These are phyloP conservation scores for Acrocyrtus sp. DNA, from an alignment of 2,888 invertebrate genomes.

Conservation along the genomic window DNA sequence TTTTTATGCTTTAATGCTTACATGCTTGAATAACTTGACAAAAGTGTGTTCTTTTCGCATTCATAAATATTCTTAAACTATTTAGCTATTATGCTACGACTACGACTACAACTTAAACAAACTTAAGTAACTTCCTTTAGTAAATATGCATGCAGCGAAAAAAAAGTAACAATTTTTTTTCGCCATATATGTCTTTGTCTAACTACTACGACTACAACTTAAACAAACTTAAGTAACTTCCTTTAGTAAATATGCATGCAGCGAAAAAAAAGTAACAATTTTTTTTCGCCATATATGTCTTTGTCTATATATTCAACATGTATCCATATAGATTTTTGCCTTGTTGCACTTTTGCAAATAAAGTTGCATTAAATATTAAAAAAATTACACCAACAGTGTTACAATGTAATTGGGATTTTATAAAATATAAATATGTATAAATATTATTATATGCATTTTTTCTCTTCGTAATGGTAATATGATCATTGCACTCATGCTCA, in stretches of 20 bases:
- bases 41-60: neutral
- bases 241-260: constrained; percentile 9
- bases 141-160: neutral
- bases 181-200: no score
- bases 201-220: neutral
- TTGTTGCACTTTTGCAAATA: neutral
- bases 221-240: constrained; percentile 48
- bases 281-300: no score
- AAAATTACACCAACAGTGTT: no score
- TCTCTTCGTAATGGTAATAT: constrained; percentile 20
- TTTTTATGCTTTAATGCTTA: no score
- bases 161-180: no score
- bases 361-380: neutral
- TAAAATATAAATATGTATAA: neutral
- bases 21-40: no score
- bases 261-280: no score
- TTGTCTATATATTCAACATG: no score
- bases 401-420: no score
- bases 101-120: neutral
- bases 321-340: neutral
- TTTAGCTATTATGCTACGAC: no score
- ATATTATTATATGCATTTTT: no score
- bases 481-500: constrained; percentile 32
- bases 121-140: constrained; percentile 51
- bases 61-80: no score